Evolutionary conservation across 2,888 invertebrate genomes (phyloP).

Genomic region (Ennomos erosarius): DNA sequence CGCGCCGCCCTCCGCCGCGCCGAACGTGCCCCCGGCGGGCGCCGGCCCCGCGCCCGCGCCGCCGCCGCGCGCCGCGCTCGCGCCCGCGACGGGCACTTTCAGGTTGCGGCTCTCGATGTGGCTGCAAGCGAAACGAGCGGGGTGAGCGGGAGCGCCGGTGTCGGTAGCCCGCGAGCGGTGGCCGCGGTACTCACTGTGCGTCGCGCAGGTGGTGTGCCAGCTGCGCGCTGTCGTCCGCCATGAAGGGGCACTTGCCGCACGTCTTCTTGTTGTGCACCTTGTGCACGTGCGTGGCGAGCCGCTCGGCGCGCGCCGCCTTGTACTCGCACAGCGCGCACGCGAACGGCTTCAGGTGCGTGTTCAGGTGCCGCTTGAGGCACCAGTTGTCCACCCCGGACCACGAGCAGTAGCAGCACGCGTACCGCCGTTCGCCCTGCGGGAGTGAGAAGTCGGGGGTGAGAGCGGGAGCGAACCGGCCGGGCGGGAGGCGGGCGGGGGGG

Average conservation of each 20-base stretch:
- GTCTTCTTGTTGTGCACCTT: conserved; percentile 97
- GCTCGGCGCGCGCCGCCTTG: conserved; percentile 96
- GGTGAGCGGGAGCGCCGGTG: conserved; percentile 1
- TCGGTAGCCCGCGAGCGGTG: background rate
- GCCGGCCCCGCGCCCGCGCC: conserved; percentile 46
- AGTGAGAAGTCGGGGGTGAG: conserved; percentile 40
- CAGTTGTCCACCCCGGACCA: conserved; percentile 98
- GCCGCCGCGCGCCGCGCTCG: conserved; percentile 63
- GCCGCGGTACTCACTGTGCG: conserved; percentile 87
- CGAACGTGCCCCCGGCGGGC: conserved; percentile 45
- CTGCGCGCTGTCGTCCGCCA: conserved; percentile 93
- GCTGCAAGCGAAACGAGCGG: conserved; percentile 58
- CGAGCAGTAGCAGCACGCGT: conserved; percentile 95
- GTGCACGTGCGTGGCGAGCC: conserved; percentile 94
- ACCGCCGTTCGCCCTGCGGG: conserved; percentile 88
- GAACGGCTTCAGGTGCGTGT: conserved; percentile 96
- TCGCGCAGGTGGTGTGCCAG: conserved; percentile 92
- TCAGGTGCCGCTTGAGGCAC: conserved; percentile 96
- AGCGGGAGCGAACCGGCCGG: conserved; percentile 20
- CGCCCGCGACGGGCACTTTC: conserved; percentile 70
- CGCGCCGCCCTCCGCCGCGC: conserved; percentile 32
- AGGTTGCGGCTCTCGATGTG: conserved; percentile 87
- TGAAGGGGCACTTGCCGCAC: conserved; percentile 94
- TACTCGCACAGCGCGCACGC: conserved; percentile 96
- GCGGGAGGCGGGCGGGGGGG: conserved; percentile 39